Percentiles rank a stretch among this genome's conserved stretches.
phyloP scores from a whole-genome alignment of 2,113 vertebrate genomes.

The Osmerus eperlanus region DNA sequence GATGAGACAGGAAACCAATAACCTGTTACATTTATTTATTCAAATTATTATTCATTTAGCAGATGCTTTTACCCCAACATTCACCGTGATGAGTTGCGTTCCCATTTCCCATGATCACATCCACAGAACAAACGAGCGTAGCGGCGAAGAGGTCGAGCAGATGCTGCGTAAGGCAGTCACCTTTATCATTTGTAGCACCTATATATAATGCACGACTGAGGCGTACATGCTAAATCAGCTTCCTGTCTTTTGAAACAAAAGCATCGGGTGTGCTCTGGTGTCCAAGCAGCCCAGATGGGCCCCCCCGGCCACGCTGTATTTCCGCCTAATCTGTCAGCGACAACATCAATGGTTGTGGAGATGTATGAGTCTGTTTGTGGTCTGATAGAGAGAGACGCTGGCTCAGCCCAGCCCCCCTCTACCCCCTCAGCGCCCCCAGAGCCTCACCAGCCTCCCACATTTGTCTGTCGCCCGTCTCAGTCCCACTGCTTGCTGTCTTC shows the following conservation, averaged over 20 bases:
- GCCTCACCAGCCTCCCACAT: constrained; percentile 40
- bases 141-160: too few species aligned
- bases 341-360: constrained; percentile 28
- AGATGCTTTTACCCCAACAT: too few species aligned
- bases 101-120: too few species aligned
- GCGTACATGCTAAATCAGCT: too few species aligned
- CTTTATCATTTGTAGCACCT: background rate
- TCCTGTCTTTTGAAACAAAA: too few species aligned
- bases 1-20: background rate
- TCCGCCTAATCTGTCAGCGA: constrained; percentile 17
- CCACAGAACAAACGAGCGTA: too few species aligned
- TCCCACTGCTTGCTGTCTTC: constrained; percentile 20
- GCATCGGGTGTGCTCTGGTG: constrained; percentile 8
- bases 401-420: constrained; percentile 8
- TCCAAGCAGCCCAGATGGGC: constrained; percentile 36
- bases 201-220: too few species aligned
- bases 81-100: too few species aligned
- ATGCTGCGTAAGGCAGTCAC: constrained; percentile 2
- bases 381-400: constrained; percentile 33
- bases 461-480: constrained; percentile 31
- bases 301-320: constrained; percentile 26
- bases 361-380: constrained; percentile 41
- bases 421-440: background rate
- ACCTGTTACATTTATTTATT: background rate
- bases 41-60: too few species aligned